Evolutionary conservation across 2,113 vertebrate genomes (phyloP).

Genomic region (Hoplias malabaricus): DNA sequence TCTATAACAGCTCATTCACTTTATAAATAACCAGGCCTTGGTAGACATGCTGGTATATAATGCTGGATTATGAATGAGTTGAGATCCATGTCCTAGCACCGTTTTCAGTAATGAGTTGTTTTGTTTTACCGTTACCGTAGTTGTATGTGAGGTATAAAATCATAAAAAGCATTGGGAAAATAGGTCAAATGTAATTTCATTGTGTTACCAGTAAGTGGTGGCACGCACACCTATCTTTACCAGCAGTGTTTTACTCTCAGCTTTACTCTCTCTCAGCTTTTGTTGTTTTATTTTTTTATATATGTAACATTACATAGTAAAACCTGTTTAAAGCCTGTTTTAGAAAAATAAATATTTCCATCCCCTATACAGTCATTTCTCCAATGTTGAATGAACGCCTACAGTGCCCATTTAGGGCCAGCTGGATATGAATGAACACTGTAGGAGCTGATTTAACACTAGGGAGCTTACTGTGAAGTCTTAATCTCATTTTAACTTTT

Average conservation of each 20-base stretch:
- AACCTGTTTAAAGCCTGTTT: neutral
- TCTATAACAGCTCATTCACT: neutral
- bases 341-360: neutral
- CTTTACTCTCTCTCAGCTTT: no score
- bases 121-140: neutral
- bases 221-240: neutral
- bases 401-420: neutral
- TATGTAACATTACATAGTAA: neutral
- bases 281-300: neutral
- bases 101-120: no score
- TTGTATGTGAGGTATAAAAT: neutral
- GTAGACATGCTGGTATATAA: slow-evolving; percentile 5
- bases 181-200: neutral
- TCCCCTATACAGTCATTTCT: neutral
- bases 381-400: neutral
- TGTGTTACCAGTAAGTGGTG: neutral
- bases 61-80: slow-evolving; percentile 7
- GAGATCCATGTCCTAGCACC: no score
- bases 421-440: neutral
- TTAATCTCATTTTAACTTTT: neutral
- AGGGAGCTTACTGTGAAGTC: neutral
- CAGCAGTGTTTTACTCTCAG: no score
- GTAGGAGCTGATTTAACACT: neutral
- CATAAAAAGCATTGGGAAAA: neutral
- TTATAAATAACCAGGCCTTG: neutral